Base-by-base conservation (phyloP, 2,113 vertebrate species). In the Vimba vimba region DNA sequence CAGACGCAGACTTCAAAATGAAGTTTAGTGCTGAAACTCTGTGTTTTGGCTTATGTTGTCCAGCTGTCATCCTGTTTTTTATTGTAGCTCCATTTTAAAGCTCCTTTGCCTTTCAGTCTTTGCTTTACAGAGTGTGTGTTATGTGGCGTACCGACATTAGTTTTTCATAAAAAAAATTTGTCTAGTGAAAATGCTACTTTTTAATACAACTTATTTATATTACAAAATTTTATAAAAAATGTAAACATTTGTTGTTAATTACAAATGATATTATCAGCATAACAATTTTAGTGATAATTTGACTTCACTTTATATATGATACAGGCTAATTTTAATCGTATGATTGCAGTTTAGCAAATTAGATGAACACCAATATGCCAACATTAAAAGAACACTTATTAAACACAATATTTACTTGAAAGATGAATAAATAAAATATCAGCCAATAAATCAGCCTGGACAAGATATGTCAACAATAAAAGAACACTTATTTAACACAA, bases 21-120 rank as follows among this genome's bases (percentile, higher is more conserved):
- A 86, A 82, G 66, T 69, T 33, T 74, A 52, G 55, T 9, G 47
- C 33, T 52, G 77, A 83, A 21, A 71, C 15, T 15, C 12, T 80
- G 79, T 80, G 62, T 13, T 82, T 57, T 78, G 59, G 36, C 43
- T 71, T 39, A 50, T 71, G 52, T 75, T 77, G 39, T 62, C 27
- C 68, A 73, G 30, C n/a, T 88, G 43, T 50, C 64, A 74, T 36
- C 43, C 68, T 62, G 57, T 50, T 81, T 50, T 64, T 50, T 75
- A 55, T 52, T 21, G 45, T 77, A 55, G 7, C 50, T 77, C 47
- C 15, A 10, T 77, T 77, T 69, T 77, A 21, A 77, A 75, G 71
- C 47, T 75, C 8, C 6, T 79, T 36, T 23, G 30, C 19, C 76
- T 79, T 79, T 79, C 19, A 43, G 55, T n/a, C 12, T 17, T 60